Evolutionary conservation across 2,797 vertebrate genomes (phyloP), one percentile per base, ranked within the genome.

Genomic region (Chanos chanos): DNA sequence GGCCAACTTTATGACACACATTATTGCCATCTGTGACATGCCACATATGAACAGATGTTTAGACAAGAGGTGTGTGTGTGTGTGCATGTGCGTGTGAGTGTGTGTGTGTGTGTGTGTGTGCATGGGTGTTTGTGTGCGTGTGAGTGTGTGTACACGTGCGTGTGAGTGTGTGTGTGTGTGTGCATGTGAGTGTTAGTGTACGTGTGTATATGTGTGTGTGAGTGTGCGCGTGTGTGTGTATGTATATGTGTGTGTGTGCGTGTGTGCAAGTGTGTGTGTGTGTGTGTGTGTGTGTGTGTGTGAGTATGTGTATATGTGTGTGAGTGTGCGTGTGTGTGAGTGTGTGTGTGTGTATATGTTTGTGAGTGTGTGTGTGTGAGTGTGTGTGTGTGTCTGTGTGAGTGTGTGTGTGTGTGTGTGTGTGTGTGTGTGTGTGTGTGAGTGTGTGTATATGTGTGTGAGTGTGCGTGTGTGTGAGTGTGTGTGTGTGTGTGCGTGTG

Each of bases 161-260:
- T 13, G 36, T 22, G 31, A 9, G 24, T 16, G 41, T 22, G n/a
- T n/a, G n/a, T n/a, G n/a, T n/a, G n/a, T n/a, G n/a, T 50, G 34
- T 52, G 48, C 57, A 66, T 70, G 68, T 81, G n/a, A n/a, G n/a
- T n/a, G n/a, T n/a, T n/a, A n/a, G n/a, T n/a, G n/a, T n/a, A n/a
- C n/a, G n/a, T n/a, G 61, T 66, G 51, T 47, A 63, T 37, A 1
- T 43, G 31, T 7, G 25, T 64, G 37, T 55, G 25, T 60, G 45
- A 25, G 54, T 45, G 47, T 31, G 5, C 59, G 3, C 60, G 27
- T 19, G 25, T 50, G 45, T 43, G 22, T 72, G 34, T 61, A 4
- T 7, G 3, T 51, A 47, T 55, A 65, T 70, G 68, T 80, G 61
- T 66, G 55, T 47, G 63, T 37, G 15, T 41, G 31, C 31, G 39